Evolutionary conservation across 2,888 invertebrate species (phyloP).

Genomic region (Oxycera nigricornis): DNA sequence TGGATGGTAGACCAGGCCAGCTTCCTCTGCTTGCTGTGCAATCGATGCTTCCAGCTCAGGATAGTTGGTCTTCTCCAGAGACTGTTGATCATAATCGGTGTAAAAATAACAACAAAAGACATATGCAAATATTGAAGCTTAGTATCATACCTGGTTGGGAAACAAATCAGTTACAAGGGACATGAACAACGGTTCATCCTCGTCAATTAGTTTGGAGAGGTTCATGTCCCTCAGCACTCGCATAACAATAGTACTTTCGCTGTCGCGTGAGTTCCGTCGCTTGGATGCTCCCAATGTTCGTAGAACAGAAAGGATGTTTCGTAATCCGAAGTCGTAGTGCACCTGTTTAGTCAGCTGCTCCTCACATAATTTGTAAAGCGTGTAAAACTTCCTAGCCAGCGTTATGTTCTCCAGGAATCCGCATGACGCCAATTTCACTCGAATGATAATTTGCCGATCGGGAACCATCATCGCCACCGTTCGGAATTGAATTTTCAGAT

Average conservation of each 20-base stretch:
- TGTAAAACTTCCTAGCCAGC: conserved; percentile 94
- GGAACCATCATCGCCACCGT: conserved; percentile 99
- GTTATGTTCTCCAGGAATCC: conserved; percentile 96
- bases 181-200: conserved; percentile 97
- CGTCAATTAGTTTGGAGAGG: conserved; percentile 94
- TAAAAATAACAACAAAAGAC: not conserved
- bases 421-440: conserved; percentile 94
- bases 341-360: conserved; percentile 98
- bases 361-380: conserved; percentile 94
- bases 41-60: conserved; percentile 89
- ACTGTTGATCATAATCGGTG: no score
- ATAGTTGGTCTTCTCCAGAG: conserved; percentile 89
- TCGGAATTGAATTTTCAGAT: conserved; percentile 95
- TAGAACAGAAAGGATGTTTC: conserved; percentile 94
- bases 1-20: conserved; percentile 87
- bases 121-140: not conserved
- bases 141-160: conserved; percentile 75
- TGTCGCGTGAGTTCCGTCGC: conserved; percentile 87
- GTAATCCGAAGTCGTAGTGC: conserved; percentile 95
- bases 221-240: conserved; percentile 97
- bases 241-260: conserved; percentile 97
- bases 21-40: conserved; percentile 79
- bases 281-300: conserved; percentile 92
- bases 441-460: conserved; percentile 94
- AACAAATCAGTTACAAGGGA: conserved; percentile 94